Percentiles rank a stretch among this genome's conserved stretches.
phyloP scores from a whole-genome alignment of 2,113 vertebrate species.

The Falco punctatus region DNA sequence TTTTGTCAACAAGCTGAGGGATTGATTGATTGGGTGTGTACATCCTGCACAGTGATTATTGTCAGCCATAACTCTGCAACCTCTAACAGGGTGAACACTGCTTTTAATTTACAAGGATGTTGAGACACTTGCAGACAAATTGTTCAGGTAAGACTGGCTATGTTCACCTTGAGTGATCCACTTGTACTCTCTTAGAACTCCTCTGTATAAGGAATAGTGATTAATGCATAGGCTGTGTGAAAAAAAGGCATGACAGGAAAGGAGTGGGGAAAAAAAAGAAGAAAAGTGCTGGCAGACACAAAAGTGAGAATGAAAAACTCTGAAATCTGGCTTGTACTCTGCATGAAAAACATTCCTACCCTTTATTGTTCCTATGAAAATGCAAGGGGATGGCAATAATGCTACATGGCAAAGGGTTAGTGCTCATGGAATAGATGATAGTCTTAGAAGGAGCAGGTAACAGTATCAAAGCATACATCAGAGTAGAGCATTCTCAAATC shows the following conservation, averaged over 20 bases:
- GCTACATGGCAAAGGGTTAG: background rate
- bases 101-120: background rate
- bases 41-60: background rate
- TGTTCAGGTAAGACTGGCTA: background rate
- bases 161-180: background rate
- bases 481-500: background rate
- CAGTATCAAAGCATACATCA: background rate
- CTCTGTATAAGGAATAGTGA: background rate
- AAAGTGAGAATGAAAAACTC: background rate
- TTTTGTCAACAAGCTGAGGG: constrained; percentile 32
- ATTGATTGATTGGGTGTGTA: background rate
- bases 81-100: background rate
- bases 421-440: background rate
- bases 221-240: background rate
- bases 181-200: background rate
- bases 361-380: background rate
- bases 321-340: background rate
- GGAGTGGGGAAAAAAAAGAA: background rate
- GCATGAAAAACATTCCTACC: background rate
- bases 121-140: background rate
- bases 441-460: background rate
- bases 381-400: background rate
- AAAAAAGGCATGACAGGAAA: background rate
- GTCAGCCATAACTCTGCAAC: background rate
- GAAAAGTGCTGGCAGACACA: background rate